Conservation (phyloP, 2,888 invertebrate genomes). For the Polyommatus icarus region DNA sequence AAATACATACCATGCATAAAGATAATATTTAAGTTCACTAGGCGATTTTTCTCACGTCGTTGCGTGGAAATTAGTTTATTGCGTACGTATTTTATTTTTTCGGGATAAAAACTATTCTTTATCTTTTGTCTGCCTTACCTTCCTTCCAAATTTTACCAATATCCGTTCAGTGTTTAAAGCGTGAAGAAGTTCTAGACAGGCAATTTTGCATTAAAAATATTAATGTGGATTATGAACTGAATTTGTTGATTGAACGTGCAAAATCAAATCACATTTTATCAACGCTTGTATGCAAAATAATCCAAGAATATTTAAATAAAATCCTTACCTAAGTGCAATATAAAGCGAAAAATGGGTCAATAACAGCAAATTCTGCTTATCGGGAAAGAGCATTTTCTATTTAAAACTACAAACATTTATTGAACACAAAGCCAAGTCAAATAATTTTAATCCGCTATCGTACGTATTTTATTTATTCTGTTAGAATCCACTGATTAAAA, state of each 20-base stretch:
- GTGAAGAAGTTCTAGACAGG: too few species aligned
- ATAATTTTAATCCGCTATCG: background rate
- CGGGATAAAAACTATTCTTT: too few species aligned
- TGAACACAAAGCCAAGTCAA: background rate
- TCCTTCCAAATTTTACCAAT: too few species aligned
- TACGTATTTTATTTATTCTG: background rate
- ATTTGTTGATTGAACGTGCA: background rate
- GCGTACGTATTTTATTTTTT: too few species aligned
- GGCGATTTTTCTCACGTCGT: too few species aligned
- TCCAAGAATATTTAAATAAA: background rate
- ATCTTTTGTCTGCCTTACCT: too few species aligned
- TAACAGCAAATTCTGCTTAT: background rate
- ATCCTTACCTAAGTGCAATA: background rate
- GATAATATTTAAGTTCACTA: too few species aligned
- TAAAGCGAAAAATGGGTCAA: conserved; percentile 8
- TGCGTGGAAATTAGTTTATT: too few species aligned
- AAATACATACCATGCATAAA: background rate
- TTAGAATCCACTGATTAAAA: background rate
- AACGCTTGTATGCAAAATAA: background rate
- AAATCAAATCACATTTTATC: background rate
- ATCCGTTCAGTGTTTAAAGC: too few species aligned
- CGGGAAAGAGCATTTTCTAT: background rate
- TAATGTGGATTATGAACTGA: background rate
- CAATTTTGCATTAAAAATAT: too few species aligned
- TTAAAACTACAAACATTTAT: conserved; percentile 16